A percentile compares a stretch with the other conserved stretches of the same genome.
Evolutionary conservation across 2,797 vertebrate species (phyloP).

Genomic region (Okamejei kenojei): DNA sequence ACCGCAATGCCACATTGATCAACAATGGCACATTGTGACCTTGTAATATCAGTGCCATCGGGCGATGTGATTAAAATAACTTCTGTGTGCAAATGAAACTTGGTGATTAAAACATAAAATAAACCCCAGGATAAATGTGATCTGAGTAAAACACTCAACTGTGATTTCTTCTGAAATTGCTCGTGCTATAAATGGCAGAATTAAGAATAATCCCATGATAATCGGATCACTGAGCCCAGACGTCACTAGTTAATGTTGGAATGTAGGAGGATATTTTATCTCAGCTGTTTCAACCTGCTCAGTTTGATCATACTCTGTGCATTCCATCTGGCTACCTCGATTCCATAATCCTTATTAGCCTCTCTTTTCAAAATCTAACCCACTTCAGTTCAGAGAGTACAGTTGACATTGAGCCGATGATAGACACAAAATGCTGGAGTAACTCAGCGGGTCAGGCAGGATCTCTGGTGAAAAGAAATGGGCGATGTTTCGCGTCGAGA

Average conservation of each 20-base stretch:
- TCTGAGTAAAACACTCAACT: background rate
- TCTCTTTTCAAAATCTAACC: too few relatives aligned
- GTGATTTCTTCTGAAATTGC: background rate
- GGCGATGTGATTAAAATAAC: background rate
- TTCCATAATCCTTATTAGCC: background rate
- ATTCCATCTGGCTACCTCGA: background rate
- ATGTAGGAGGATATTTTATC: too few relatives aligned
- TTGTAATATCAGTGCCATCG: background rate
- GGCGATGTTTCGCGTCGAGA: too few relatives aligned
- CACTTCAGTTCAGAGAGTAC: background rate
- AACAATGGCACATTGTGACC: background rate
- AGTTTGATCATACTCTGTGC: background rate
- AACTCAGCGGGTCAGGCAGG: too few relatives aligned
- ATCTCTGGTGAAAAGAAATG: too few relatives aligned
- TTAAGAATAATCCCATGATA: background rate
- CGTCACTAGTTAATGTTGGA: background rate
- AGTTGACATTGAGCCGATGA: background rate
- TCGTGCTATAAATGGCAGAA: background rate
- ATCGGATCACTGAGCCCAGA: background rate
- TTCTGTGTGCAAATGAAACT: background rate
- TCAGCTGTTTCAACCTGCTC: background rate
- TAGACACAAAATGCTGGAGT: too few relatives aligned
- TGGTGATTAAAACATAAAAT: background rate
- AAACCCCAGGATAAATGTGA: background rate
- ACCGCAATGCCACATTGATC: background rate